Conservation (phyloP, 2,797 vertebrate species). For the Coreius guichenoti region DNA sequence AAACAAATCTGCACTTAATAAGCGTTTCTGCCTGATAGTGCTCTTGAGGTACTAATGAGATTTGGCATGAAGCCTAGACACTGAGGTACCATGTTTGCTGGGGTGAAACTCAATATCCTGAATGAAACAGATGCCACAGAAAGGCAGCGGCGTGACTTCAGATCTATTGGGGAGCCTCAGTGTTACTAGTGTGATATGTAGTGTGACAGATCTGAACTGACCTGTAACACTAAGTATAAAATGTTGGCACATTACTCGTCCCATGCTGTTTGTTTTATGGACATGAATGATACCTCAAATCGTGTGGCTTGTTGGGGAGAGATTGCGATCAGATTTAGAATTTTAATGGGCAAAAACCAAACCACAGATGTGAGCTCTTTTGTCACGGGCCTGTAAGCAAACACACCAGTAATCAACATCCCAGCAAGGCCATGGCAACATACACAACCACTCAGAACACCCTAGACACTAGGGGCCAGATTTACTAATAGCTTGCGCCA, state of each 20-base stretch:
- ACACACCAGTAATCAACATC: background rate
- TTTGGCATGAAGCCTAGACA: constrained; percentile 42
- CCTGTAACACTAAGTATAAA: background rate
- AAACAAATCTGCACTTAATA: constrained; percentile 47
- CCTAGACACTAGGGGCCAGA: background rate
- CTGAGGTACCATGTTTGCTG: constrained; percentile 39
- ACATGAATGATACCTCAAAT: background rate
- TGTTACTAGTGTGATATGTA: background rate
- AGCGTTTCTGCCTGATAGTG: constrained; percentile 30
- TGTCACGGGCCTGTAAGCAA: background rate
- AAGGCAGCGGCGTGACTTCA: background rate
- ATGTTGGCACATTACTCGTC: background rate
- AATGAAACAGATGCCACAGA: constrained; percentile 27
- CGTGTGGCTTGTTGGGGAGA: background rate
- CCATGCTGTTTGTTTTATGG: background rate
- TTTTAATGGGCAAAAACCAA: background rate
- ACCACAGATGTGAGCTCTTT: background rate
- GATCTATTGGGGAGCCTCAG: background rate
- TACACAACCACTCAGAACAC: background rate
- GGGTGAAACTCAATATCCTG: constrained; percentile 24
- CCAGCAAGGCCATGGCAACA: background rate
- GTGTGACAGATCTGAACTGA: background rate
- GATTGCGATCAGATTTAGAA: background rate
- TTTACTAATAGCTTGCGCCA: too few relatives aligned
- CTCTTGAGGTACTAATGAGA: constrained; percentile 45